Evolutionary conservation across 2,797 vertebrate species (phyloP), one percentile per base, ranked within the genome.

Genomic region (Dryobates pubescens): DNA sequence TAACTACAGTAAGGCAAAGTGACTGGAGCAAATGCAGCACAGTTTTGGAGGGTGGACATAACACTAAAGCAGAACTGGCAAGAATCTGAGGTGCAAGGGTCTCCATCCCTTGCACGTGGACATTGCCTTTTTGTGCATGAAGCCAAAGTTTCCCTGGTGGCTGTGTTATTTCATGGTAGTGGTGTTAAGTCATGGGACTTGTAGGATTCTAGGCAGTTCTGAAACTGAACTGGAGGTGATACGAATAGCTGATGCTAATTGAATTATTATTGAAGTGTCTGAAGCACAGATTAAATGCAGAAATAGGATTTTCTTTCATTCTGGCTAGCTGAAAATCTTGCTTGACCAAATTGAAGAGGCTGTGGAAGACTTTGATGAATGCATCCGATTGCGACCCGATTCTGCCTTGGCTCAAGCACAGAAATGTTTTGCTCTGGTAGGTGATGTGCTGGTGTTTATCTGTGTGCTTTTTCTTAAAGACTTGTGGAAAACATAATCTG

Each of bases 341-440:
- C 97, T 99, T 94, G 99, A 99, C 97, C 99, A 99, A 97, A 99
- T 99, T 81, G 99, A 99, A 74, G 99, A 99, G 96, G 99, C 99
- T 9, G 99, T 99, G 67, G 98, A 98, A 83, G 99, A 99, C 97
- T 99, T 99, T 94, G 99, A 99, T 95, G 98, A 99, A 97, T 99
- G 99, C 97, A 99, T 99, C 96, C 95, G 98, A 71, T 98, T 99
- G 94, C 98, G 99, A 85, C 99, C 99, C 0, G 99, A 99, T 97
- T 99, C 99, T 59, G 99, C 99, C 81, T 98, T 99, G 83, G 99
- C 99, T 5, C 99, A 99, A 97, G 99, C 99, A 71, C 99, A 99
- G 97, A 99, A 99, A 85, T 99, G 99, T 96, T 99, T 99, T 16
- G 99, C 99, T 56, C 97, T 99, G 88, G 99, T 99, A 97, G 97